Evolutionary conservation across 2,888 invertebrate species (phyloP).

Genomic region (Eretmocerus hayati): DNA sequence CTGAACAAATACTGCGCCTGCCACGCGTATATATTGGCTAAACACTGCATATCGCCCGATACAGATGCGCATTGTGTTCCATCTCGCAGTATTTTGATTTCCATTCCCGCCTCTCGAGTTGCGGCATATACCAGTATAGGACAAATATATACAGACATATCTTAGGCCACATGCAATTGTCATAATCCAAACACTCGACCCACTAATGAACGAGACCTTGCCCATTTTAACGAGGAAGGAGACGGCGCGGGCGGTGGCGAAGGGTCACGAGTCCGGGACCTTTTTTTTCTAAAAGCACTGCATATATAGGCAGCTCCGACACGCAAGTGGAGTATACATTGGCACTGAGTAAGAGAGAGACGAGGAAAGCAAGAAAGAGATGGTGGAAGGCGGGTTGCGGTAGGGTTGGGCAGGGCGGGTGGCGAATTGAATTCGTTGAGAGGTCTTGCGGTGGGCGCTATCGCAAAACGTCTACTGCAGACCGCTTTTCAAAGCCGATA

Average conservation of each 20-base stretch:
- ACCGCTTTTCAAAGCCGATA: not conserved
- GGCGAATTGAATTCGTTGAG: not conserved
- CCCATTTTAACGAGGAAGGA: conserved; percentile 8
- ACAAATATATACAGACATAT: no score
- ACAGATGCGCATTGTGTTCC: no score
- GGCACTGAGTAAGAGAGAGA: no score
- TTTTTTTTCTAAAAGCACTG: conserved; percentile 1
- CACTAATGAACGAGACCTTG: conserved; percentile 12
- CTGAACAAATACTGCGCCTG: conserved; percentile 38
- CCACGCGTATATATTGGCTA: conserved; percentile 15
- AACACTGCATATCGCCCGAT: no score
- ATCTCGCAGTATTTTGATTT: no score
- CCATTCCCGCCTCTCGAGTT: no score
- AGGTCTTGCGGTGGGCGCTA: not conserved
- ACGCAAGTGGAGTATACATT: no score
- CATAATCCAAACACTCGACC: conserved; percentile 2
- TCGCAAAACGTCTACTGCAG: conserved; percentile 6
- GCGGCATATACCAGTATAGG: no score
- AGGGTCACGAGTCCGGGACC: not conserved
- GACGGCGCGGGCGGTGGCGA: not conserved
- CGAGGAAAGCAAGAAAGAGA: no score
- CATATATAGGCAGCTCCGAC: no score
- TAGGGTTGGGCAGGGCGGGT: no score
- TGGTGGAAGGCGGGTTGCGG: no score
- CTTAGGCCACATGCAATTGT: conserved; percentile 6